Evolutionary conservation across 2,797 vertebrate species (phyloP).

Genomic region (Anguilla marmorata): DNA sequence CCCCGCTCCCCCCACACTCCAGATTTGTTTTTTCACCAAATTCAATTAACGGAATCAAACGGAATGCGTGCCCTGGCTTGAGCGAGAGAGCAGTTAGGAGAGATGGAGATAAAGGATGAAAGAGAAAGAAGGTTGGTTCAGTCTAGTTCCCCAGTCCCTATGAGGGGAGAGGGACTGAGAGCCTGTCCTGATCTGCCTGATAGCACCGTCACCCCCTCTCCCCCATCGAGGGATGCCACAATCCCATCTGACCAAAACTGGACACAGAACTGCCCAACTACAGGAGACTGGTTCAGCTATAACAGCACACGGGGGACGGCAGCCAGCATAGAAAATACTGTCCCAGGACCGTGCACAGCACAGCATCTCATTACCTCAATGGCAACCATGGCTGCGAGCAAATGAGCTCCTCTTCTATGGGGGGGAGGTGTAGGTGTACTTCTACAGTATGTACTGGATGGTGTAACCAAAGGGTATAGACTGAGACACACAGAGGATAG

Average conservation of each 20-base stretch:
- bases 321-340: background rate
- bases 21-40: conserved; percentile 81
- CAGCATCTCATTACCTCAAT: background rate
- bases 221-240: background rate
- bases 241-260: background rate
- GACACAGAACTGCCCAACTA: background rate
- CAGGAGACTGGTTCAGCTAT: background rate
- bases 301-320: background rate
- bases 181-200: conserved; percentile 11
- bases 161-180: conserved; percentile 3
- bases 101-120: conserved; percentile 71
- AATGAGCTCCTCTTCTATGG: background rate
- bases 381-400: background rate
- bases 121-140: conserved; percentile 61
- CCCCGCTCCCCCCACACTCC: background rate
- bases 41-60: conserved; percentile 82
- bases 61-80: conserved; percentile 71
- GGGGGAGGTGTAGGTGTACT: background rate
- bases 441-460: background rate
- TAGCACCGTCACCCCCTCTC: background rate
- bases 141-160: conserved; percentile 74
- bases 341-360: background rate
- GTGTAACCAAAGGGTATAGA: background rate
- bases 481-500: background rate
- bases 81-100: conserved; percentile 73